A percentile compares a stretch with the other conserved stretches of the same genome.
phyloP scores from a whole-genome alignment of 2,113 vertebrate genomes.

The Vicugna pacos region DNA sequence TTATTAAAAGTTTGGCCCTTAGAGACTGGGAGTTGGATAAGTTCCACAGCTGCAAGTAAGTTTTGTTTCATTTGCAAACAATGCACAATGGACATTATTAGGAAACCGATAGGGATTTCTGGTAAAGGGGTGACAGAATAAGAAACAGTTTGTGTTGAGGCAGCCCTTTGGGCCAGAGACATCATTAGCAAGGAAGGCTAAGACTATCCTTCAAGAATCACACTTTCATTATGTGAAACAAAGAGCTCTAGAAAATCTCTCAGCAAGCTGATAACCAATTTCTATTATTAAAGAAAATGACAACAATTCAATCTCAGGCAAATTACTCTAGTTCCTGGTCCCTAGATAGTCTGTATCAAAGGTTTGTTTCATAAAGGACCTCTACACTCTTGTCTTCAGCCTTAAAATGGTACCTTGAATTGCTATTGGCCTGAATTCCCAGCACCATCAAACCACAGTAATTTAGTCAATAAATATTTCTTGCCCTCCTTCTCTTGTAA shows the following conservation, averaged over 20 bases:
- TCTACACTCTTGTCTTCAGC: neutral
- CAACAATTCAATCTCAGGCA: neutral
- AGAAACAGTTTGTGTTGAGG: neutral
- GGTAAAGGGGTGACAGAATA: neutral
- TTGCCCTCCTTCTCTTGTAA: neutral
- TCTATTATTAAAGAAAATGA: neutral
- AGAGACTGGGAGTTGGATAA: conserved; percentile 40
- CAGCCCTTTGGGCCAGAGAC: neutral
- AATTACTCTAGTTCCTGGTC: neutral
- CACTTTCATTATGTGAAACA: neutral
- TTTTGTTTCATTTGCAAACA: conserved; percentile 26
- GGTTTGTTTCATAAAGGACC: neutral
- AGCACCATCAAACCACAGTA: neutral
- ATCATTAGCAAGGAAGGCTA: neutral
- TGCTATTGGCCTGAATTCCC: neutral
- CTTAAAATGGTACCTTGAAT: neutral
- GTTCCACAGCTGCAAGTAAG: neutral
- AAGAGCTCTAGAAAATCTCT: neutral
- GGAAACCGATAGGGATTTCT: neutral
- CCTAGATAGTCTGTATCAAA: neutral
- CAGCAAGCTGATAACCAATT: neutral
- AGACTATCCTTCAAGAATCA: neutral
- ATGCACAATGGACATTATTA: conserved; percentile 17
- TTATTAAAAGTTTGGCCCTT: conserved; percentile 59
- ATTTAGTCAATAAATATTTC: neutral